Percentiles rank a stretch among this genome's conserved stretches.
Evolutionary conservation across 2,888 invertebrate genomes (phyloP).

Genomic region (Protonemura montana): DNA sequence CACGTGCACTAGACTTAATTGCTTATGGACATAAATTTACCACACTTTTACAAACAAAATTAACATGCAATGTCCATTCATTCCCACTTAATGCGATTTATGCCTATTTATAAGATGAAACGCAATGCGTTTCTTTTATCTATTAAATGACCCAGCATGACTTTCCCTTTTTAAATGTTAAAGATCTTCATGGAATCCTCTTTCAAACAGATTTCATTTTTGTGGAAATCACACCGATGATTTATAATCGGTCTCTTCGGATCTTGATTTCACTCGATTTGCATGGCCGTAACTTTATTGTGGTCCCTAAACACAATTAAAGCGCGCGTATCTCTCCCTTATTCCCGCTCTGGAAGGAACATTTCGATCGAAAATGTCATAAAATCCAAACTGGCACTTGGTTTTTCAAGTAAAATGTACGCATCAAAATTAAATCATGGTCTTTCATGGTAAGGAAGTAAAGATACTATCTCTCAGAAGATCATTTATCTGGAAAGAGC

Average conservation of each 20-base stretch:
- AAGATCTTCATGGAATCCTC: slow-evolving; percentile 2
- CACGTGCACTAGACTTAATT: not conserved
- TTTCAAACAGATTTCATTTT: not conserved
- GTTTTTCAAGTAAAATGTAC: no score
- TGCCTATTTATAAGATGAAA: not conserved
- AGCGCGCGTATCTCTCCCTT: no score
- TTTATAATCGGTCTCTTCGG: not conserved
- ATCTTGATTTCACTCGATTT: slow-evolving; percentile 1
- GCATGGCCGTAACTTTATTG: not conserved
- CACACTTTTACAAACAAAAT: not conserved
- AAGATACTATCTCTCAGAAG: no score
- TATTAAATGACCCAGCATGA: not conserved
- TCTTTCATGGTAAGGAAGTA: no score
- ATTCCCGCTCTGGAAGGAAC: no score
- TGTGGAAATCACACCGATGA: not conserved
- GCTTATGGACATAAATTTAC: not conserved
- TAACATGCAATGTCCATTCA: not conserved
- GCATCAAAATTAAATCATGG: no score
- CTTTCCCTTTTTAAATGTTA: not conserved
- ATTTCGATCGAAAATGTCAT: no score
- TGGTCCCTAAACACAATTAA: no score
- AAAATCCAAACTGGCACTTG: no score
- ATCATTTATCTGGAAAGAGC: no score
- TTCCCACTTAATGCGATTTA: not conserved
- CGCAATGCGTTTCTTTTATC: not conserved